Conservation (phyloP, 2,888 invertebrate species). For the Phrixothrix hirtus region DNA sequence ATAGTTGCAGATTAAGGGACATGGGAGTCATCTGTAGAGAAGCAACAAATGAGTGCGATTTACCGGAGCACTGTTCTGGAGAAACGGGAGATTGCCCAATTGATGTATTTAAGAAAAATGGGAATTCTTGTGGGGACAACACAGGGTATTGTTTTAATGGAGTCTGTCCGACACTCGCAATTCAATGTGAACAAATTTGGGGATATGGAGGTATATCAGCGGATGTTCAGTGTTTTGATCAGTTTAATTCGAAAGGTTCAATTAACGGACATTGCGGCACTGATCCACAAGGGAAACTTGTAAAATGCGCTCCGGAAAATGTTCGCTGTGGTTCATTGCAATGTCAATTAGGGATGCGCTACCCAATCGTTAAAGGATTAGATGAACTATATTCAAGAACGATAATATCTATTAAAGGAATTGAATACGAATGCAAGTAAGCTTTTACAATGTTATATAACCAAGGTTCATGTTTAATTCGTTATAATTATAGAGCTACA, state of each 20-base stretch:
- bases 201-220: constrained; percentile 83
- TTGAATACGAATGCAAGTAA: constrained; percentile 96
- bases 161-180: constrained; percentile 81
- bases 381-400: constrained; percentile 86
- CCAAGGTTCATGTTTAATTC: constrained; percentile 1
- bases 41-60: constrained; percentile 89
- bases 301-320: constrained; percentile 81
- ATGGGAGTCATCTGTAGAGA: constrained; percentile 83
- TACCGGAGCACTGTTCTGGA: constrained; percentile 93
- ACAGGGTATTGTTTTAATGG: constrained; percentile 77
- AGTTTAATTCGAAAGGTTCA: constrained; percentile 94
- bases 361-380: constrained; percentile 78
- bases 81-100: constrained; percentile 85
- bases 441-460: constrained; percentile 49
- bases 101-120: constrained; percentile 92
- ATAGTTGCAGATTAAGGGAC: constrained; percentile 76
- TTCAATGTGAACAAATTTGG: constrained; percentile 94
- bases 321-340: constrained; percentile 93
- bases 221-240: constrained; percentile 87
- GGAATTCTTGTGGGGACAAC: constrained; percentile 71
- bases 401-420: constrained; percentile 84
- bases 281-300: constrained; percentile 68
- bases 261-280: constrained; percentile 95
- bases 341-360: constrained; percentile 84
- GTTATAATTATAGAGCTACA: constrained; percentile 21